Evolutionary conservation across 2,888 invertebrate genomes (phyloP).

Genomic region (Yponomeuta malinellus): DNA sequence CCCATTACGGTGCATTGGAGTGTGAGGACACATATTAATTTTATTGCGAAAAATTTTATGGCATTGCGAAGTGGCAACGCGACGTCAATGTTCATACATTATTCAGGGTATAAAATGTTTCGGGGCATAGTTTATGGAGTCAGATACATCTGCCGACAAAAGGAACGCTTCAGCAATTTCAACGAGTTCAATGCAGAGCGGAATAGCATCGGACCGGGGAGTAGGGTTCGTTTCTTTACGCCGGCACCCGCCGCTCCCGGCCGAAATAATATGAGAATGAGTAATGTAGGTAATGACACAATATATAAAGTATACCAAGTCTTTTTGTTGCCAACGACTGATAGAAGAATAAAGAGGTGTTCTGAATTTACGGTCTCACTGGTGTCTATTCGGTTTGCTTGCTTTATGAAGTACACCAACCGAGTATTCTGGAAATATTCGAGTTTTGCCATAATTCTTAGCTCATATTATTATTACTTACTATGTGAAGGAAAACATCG

Average conservation of each 20-base stretch:
- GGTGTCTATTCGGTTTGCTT: background rate
- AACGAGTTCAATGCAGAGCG: background rate
- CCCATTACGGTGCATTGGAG: background rate
- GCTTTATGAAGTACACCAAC: background rate
- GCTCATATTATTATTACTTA: no score
- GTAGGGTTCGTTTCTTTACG: background rate
- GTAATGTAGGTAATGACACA: background rate
- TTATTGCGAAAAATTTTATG: slow-evolving; percentile 5
- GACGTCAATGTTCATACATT: slow-evolving; percentile 17
- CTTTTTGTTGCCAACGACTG: background rate
- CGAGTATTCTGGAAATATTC: background rate
- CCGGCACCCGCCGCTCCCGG: background rate
- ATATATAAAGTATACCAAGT: background rate
- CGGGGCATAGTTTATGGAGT: slow-evolving; percentile 8
- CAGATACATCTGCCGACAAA: slow-evolving; percentile 10
- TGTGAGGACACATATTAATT: slow-evolving; percentile 7
- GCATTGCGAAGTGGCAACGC: slow-evolving; percentile 5
- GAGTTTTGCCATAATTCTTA: no score
- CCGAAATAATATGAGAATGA: slow-evolving; percentile 3
- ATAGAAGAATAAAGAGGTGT: background rate
- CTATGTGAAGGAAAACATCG: no score
- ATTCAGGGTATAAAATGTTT: slow-evolving; percentile 18
- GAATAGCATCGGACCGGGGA: background rate
- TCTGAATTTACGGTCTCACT: background rate
- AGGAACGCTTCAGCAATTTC: background rate